Base-by-base conservation (phyloP, 2,113 vertebrate genomes). In the Lagenorhynchus albirostris region DNA sequence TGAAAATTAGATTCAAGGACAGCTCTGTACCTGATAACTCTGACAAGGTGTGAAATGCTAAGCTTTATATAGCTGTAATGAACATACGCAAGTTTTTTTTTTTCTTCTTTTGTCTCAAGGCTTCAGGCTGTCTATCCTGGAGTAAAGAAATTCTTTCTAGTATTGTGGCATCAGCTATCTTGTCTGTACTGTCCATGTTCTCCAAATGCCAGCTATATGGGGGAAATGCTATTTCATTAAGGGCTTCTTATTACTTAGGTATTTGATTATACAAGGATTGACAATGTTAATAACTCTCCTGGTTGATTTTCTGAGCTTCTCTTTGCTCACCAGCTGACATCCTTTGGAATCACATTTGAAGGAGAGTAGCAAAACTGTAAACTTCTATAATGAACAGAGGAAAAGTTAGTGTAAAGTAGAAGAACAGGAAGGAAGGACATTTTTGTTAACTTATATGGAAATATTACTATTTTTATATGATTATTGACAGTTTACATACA, bases 1-100 rank as follows among this genome's bases (percentile, higher is more conserved):
- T 97, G 92, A 96, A 98, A 97, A 97, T 97, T 89, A 95, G 89
- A 98, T 96, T 94, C 85, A 80, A 95, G 87, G 94, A 96, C 83
- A 83, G 58, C 70, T 92, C 74, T 84, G 53, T 79, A 94, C 67
- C 96, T 79, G 77, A 62, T 94, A 93, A 80, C 41, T 93, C 91
- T 76, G 95, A 97, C 93, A 97, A 97, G 89, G 91, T 97, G 74
- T 97, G 91, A 98, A 97, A 94, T 53, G 93, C 81, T 87, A 38
- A 80, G 89, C 29, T 97, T 95, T 91, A 85, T 62, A 38, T 80
- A 86, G 14, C 17, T 83, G 4, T 47, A 83, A 89, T 84, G 83
- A 96, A 93, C 95, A 97, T 94, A 93, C 13, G 44, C 80, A 97
- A 85, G 84, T 36, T 20, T 88, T 58, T 50, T 60, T 44, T 29